Evolutionary conservation across 2,797 vertebrate genomes (phyloP), one percentile per base, ranked within the genome.

Genomic region (Pseudocheirus occidentalis): DNA sequence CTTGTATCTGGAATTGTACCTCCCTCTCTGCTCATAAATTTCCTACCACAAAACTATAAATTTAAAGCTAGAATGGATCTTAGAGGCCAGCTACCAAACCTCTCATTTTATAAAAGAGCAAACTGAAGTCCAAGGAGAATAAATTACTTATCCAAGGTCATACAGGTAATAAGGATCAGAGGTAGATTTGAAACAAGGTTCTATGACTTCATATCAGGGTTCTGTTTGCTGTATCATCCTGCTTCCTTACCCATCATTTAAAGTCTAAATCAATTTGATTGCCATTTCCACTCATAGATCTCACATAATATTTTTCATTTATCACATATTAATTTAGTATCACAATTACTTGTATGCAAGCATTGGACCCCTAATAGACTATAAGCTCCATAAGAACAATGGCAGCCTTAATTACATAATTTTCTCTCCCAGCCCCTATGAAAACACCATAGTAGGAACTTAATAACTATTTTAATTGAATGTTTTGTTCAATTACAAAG

Each of bases 391-490:
- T 40, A 73, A 40, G 66, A 73, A 13, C 66, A 73, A 40, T 73
- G n/a, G 40, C 24, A 40, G 66, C 21, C 16, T 73, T 73, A 73
- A 9, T 73, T 7, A 73, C 6, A 40, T 73, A 1, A 40, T 40
- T 73, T 73, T 40, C 66, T 73, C 66, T 73, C 66, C 18, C n/a
- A 21, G n/a, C 16, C 5, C 5, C 3, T 59, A 73, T 6, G 0
- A 73, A n/a, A 73, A 18, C n/a, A 40, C 18, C n/a, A 73, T n/a
- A n/a, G 10, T 94, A 55, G 7, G 5, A 89, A 14, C 3, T 93
- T 94, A 93, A 40, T 7, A 53, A 57, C 90, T 57, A 73, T 96
- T 94, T 21, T 96, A 1, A 18, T 66, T 90, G 24, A 95, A 55
- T 87, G 87, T 11, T 89, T 54, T 13, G 55, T 94, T 34, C 5